phyloP scores from a whole-genome alignment of 2,888 invertebrate species.

The Schizotus pectinicornis region DNA sequence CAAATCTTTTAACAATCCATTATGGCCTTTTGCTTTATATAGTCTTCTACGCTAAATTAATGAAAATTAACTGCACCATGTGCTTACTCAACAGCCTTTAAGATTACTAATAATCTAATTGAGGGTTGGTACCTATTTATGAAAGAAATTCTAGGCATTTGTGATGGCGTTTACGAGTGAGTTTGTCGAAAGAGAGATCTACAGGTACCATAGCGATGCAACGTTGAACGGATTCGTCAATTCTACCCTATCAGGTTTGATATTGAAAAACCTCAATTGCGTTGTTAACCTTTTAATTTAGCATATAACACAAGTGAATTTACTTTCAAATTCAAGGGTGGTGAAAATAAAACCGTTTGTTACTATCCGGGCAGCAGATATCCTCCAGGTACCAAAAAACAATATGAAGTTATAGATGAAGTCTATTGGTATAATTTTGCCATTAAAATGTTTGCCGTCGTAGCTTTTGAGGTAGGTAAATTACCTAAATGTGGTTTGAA shows the following conservation, averaged over 20 bases:
- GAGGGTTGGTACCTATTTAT: constrained; percentile 5
- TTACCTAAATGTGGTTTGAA: too few species aligned
- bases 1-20: not conserved
- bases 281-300: constrained; percentile 31
- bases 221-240: constrained; percentile 39
- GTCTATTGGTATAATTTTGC: constrained; percentile 64
- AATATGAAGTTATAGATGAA: constrained; percentile 56
- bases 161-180: constrained; percentile 49
- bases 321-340: not conserved
- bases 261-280: not conserved
- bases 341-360: constrained; percentile 40
- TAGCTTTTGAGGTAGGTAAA: constrained; percentile 63
- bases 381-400: constrained; percentile 40
- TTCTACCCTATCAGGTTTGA: constrained; percentile 45
- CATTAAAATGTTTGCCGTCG: constrained; percentile 64
- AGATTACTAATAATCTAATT: too few species aligned
- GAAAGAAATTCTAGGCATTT: constrained; percentile 45
- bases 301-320: constrained; percentile 41
- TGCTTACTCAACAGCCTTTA: too few species aligned
- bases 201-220: constrained; percentile 16
- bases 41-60: too few species aligned
- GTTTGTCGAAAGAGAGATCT: constrained; percentile 42
- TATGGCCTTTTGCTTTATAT: too few species aligned
- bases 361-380: constrained; percentile 56
- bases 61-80: too few species aligned